Evolutionary conservation across 1,140 invertebrate species (phyloP).

Genomic region (Drosophila grimshawi): DNA sequence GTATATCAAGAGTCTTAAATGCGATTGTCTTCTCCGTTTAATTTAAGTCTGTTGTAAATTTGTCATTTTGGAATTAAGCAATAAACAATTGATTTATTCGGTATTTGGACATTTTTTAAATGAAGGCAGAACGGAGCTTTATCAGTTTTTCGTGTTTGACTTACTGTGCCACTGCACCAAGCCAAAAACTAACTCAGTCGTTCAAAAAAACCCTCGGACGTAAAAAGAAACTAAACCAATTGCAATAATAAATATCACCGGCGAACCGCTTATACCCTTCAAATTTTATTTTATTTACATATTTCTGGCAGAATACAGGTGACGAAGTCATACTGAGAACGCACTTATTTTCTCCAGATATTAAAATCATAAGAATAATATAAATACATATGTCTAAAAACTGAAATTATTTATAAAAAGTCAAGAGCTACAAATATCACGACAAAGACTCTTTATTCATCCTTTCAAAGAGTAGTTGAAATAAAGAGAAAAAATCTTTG

Average conservation of each 20-base stretch:
- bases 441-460: background rate
- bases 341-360: background rate
- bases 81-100: conserved; percentile 63
- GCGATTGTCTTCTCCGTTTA: conserved; percentile 16
- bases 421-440: background rate
- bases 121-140: conserved; percentile 62
- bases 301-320: too few relatives aligned
- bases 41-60: conserved; percentile 56
- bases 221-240: conserved; percentile 13
- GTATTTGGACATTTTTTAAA: conserved; percentile 46
- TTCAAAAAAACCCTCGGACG: conserved; percentile 47
- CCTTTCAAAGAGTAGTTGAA: conserved; percentile 3
- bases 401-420: too few relatives aligned
- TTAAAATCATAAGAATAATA: background rate
- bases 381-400: too few relatives aligned
- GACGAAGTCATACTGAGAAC: background rate
- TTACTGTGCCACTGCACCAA: conserved; percentile 55
- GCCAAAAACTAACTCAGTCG: conserved; percentile 47
- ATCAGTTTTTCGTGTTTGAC: conserved; percentile 49
- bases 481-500: conserved; percentile 24
- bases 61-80: conserved; percentile 51
- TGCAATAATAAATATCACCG: background rate
- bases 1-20: conserved; percentile 8
- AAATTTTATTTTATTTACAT: background rate
- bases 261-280: background rate